These are phyloP conservation scores for Cygnus atratus DNA, from an alignment of 2,113 vertebrate species.

Conservation along the genomic window DNA sequence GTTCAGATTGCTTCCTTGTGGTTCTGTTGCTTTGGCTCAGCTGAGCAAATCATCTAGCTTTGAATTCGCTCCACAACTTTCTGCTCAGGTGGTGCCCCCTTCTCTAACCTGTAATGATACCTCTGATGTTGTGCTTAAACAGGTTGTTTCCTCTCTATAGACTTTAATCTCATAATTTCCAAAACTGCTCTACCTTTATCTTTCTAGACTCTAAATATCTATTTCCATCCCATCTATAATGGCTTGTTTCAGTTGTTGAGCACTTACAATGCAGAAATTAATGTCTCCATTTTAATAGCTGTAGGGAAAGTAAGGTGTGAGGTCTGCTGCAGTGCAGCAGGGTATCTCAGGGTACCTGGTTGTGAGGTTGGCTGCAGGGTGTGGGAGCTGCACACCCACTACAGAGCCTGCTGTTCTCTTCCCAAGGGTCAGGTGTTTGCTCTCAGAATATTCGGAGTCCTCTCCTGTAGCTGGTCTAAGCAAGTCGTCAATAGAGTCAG, in stretches of 20 bases:
- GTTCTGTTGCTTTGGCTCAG: background rate
- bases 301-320: background rate
- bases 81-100: background rate
- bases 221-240: background rate
- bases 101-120: background rate
- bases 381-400: accelerated
- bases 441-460: accelerated
- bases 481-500: background rate
- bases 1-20: accelerated
- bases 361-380: accelerated
- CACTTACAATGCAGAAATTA: background rate
- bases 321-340: background rate
- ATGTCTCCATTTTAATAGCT: accelerated
- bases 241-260: background rate
- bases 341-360: accelerated
- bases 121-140: accelerated
- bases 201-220: background rate
- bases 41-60: background rate
- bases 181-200: background rate
- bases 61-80: background rate
- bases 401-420: accelerated
- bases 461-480: accelerated
- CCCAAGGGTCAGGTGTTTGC: accelerated
- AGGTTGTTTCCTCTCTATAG: background rate
- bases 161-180: background rate